These are phyloP conservation scores for Thrips palmi DNA, from an alignment of 1,140 invertebrate genomes.

Conservation along the genomic window DNA sequence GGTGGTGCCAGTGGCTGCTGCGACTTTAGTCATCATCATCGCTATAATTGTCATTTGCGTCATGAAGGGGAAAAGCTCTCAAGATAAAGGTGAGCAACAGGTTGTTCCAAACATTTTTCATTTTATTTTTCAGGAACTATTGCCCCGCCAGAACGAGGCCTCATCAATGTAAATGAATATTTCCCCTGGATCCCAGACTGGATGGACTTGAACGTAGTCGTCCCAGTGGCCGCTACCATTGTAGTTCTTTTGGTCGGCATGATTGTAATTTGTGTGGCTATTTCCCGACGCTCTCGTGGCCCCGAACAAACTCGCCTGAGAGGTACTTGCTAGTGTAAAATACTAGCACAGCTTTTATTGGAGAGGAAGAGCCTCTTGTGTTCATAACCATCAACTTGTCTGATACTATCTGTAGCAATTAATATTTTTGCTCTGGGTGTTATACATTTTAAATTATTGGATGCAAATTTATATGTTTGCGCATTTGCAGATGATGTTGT, in stretches of 20 bases:
- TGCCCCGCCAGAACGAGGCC: constrained; percentile 49
- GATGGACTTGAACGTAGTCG: constrained; percentile 70
- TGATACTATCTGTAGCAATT: constrained; percentile 15
- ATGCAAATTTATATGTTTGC: constrained; percentile 13
- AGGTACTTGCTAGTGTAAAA: constrained; percentile 29
- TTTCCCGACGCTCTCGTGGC: constrained; percentile 52
- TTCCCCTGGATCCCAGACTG: constrained; percentile 69
- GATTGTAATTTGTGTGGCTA: constrained; percentile 69
- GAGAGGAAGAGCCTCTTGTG: background rate
- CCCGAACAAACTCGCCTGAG: constrained; percentile 57
- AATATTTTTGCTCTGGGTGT: constrained; percentile 7
- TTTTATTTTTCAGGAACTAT: constrained; percentile 45
- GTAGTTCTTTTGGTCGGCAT: constrained; percentile 76
- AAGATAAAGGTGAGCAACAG: constrained; percentile 53
- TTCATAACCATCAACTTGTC: constrained; percentile 13
- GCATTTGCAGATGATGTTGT: constrained; percentile 72
- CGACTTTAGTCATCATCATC: constrained; percentile 76
- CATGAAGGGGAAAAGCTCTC: constrained; percentile 57
- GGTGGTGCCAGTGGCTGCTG: constrained; percentile 82
- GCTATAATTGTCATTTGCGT: constrained; percentile 82
- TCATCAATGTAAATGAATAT: constrained; percentile 29
- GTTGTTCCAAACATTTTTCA: constrained; percentile 16
- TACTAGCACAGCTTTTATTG: constrained; percentile 1
- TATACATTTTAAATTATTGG: constrained; percentile 6
- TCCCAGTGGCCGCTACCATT: constrained; percentile 63